Evolutionary conservation across 1,140 invertebrate species (phyloP).

Genomic region (Drosophila navojoa): DNA sequence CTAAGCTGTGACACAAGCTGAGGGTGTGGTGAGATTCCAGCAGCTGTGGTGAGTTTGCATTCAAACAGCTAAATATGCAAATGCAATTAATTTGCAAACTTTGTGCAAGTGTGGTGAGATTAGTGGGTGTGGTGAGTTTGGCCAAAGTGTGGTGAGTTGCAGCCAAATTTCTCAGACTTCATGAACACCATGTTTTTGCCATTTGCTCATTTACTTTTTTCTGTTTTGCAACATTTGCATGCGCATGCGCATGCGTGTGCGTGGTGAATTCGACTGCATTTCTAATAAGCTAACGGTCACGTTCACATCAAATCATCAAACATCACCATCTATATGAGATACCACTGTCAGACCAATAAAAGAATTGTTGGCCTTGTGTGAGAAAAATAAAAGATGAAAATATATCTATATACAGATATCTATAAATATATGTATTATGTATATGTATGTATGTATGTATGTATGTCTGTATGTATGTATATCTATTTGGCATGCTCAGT

Average conservation of each 20-base stretch:
- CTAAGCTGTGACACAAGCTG: no score
- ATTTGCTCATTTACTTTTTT: no score
- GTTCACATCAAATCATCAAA: slow-evolving; percentile 20
- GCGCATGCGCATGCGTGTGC: not conserved
- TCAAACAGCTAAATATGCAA: not conserved
- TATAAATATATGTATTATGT: no score
- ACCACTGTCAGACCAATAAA: slow-evolving; percentile 21
- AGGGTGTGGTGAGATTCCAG: not conserved
- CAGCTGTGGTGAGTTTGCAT: not conserved
- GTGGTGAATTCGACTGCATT: slow-evolving; percentile 8
- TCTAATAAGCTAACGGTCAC: slow-evolving; percentile 21
- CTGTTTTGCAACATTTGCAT: no score
- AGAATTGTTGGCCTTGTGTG: slow-evolving; percentile 45
- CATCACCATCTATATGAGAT: slow-evolving; percentile 23
- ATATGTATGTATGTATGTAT: no score
- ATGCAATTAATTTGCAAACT: not conserved
- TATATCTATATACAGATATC: no score
- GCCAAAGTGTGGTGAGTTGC: slow-evolving; percentile 4
- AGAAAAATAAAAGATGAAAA: slow-evolving; percentile 38
- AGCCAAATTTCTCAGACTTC: not conserved
- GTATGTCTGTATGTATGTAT: no score
- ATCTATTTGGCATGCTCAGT: slow-evolving; percentile 48
- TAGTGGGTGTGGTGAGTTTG: slow-evolving; percentile 3
- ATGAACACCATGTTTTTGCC: not conserved
- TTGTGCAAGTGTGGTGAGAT: not conserved